Evolutionary conservation across 2,888 invertebrate species (phyloP).

Genomic region (Chloroclystis v-ata): DNA sequence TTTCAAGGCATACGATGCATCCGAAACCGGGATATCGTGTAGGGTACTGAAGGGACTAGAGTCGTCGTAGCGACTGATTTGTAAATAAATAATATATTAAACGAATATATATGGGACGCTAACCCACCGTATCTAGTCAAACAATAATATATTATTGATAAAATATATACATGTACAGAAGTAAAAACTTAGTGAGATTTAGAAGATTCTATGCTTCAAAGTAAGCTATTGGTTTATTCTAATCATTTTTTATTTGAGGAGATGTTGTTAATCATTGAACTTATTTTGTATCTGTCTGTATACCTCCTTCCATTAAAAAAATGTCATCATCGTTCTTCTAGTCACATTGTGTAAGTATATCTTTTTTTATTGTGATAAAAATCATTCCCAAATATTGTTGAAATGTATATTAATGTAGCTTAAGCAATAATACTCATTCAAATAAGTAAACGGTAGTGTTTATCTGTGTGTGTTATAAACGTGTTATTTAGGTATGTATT

Average conservation of each 20-base stretch:
- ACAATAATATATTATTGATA: conserved; percentile 18
- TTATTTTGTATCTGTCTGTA: conserved; percentile 12
- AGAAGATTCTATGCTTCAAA: conserved; percentile 14
- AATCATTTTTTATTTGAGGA: conserved; percentile 1
- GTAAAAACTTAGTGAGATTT: conserved; percentile 17
- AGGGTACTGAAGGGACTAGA: conserved; percentile 11
- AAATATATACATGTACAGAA: conserved; percentile 17
- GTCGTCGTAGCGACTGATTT: conserved; percentile 15
- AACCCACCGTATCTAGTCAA: conserved; percentile 24
- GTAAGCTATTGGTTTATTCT: conserved; percentile 8
- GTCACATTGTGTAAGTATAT: background rate
- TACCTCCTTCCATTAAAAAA: conserved; percentile 5
- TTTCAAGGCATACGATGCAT: background rate
- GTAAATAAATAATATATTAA: conserved; percentile 29
- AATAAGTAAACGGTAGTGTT: conserved; percentile 19
- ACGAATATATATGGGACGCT: conserved; percentile 15
- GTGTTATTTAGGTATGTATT: conserved; percentile 14
- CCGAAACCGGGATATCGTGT: conserved; percentile 2
- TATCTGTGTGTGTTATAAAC: conserved; percentile 17
- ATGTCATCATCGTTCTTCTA: conserved; percentile 3
- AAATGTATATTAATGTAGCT: conserved; percentile 30
- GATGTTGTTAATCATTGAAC: conserved; percentile 8
- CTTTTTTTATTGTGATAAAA: conserved; percentile 18
- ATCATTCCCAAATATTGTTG: conserved; percentile 30
- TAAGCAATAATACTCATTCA: conserved; percentile 31